phyloP scores from a whole-genome alignment of 2,797 vertebrate species.

The Cheirogaleus major region DNA sequence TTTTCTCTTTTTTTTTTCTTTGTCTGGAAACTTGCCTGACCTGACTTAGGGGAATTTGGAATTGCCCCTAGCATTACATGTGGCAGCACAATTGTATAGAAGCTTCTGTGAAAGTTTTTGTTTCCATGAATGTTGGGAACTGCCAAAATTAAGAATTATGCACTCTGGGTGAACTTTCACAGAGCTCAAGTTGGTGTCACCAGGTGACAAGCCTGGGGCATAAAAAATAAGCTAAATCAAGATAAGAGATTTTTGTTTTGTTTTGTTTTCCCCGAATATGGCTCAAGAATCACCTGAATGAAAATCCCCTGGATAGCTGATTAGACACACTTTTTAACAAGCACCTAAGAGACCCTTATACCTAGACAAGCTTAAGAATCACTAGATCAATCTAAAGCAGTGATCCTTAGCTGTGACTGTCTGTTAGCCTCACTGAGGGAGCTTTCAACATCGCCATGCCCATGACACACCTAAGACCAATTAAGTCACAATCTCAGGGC shows the following conservation, averaged over 20 bases:
- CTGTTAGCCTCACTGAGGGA: neutral
- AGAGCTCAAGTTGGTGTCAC: conserved; percentile 24
- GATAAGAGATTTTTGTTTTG: neutral
- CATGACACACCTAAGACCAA: neutral
- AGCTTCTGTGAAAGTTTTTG: conserved; percentile 37
- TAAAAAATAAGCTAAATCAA: conserved; percentile 36
- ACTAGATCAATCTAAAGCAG: neutral
- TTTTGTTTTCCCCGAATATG: neutral
- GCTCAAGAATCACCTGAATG: neutral
- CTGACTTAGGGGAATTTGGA: conserved; percentile 40
- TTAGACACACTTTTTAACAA: neutral
- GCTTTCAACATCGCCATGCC: neutral
- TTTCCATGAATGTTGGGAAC: neutral
- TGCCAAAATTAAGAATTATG: conserved; percentile 16
- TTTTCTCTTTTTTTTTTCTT: neutral
- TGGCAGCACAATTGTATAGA: neutral
- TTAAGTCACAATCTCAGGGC: neutral
- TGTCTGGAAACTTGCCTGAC: neutral
- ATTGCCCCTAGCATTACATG: conserved; percentile 18
- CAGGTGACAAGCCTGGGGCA: conserved; percentile 2
- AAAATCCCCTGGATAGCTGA: neutral
- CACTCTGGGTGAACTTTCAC: conserved; percentile 41
- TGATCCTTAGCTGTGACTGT: neutral
- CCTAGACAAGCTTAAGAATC: neutral
- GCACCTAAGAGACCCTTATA: neutral